Evolutionary conservation across 2,888 invertebrate species (phyloP), one percentile per base, ranked within the genome.

Genomic region (Podabrus alpinus): DNA sequence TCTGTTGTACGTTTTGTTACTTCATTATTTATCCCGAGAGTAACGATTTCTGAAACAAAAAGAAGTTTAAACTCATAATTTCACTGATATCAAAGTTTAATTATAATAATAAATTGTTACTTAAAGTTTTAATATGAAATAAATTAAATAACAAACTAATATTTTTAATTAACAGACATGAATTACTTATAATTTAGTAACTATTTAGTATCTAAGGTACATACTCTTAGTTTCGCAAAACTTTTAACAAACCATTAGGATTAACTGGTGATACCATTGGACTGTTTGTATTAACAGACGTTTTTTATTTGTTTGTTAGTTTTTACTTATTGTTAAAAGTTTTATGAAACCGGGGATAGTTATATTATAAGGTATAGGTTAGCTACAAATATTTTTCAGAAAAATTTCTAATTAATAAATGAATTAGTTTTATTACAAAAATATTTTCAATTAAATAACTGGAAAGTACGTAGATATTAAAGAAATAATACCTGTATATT

Each of bases 21-120:
- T 68, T 68, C 61, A 62, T 64, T 73, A 45, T 73, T 61, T 68
- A 61, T 68, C 59, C 60, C 72, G 61, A 67, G 66, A n/a, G 66
- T 45, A 66, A 66, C 59, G 66, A 59, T 67, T 62, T 25, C 73
- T 73, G 73, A 73, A 73, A 73, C 73, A 73, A 73, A 64, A 69
- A 64, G 68, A 64, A 64, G n/a, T 64, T 21, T 10, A 19, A 64
- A 64, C n/a, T 45, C n/a, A 45, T n/a, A 45, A 45, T 45, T 13
- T n/a, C n/a, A n/a, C n/a, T 45, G n/a, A 45, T 45, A n/a, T n/a
- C n/a, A 45, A 45, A 45, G 7, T 45, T 21, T 21, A 21, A 21
- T 21, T 45, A 7, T 45, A 45, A 5, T 45, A 45, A 45, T 45
- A 45, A 45, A 45, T 45, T 45, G 45, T 45, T 45, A n/a, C 9